Evolutionary conservation across 2,113 vertebrate species (phyloP).

Genomic region (Oreochromis spilurus): DNA sequence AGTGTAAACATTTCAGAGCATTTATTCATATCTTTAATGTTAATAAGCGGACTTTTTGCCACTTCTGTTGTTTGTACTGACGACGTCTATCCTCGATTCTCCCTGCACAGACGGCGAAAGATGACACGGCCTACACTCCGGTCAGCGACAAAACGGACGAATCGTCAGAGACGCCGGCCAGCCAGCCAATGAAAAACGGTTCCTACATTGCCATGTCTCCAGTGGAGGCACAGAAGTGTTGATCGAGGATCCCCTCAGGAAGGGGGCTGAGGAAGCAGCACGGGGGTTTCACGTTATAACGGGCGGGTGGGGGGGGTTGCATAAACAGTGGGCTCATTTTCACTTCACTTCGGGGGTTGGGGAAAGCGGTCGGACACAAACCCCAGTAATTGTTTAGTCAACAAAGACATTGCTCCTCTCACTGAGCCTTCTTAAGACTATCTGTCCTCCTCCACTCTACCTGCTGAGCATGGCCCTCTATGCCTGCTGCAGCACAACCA

Average conservation of each 20-base stretch:
- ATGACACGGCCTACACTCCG: conserved; percentile 75
- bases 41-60: neutral
- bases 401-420: conserved; percentile 46
- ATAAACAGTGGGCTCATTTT: conserved; percentile 12
- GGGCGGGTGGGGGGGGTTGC: conserved; percentile 17
- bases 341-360: neutral
- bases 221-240: conserved; percentile 77
- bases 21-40: conserved; percentile 9
- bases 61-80: neutral
- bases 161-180: conserved; percentile 54
- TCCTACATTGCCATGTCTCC: conserved; percentile 80
- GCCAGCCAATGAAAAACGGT: conserved; percentile 68
- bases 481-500: conserved; percentile 47
- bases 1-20: conserved; percentile 38
- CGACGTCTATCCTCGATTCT: neutral
- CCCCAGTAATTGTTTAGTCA: conserved; percentile 25
- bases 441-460: conserved; percentile 38
- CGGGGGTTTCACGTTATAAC: conserved; percentile 14
- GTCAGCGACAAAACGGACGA: conserved; percentile 75
- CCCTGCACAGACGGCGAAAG: conserved; percentile 68
- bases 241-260: conserved; percentile 55
- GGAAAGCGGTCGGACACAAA: conserved; percentile 19
- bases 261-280: conserved; percentile 37
- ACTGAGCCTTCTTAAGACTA: conserved; percentile 42
- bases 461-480: conserved; percentile 66